Evolutionary conservation across 1,140 invertebrate species (phyloP), one percentile per base, ranked within the genome.

Genomic region (Cataglyphis hispanica): DNA sequence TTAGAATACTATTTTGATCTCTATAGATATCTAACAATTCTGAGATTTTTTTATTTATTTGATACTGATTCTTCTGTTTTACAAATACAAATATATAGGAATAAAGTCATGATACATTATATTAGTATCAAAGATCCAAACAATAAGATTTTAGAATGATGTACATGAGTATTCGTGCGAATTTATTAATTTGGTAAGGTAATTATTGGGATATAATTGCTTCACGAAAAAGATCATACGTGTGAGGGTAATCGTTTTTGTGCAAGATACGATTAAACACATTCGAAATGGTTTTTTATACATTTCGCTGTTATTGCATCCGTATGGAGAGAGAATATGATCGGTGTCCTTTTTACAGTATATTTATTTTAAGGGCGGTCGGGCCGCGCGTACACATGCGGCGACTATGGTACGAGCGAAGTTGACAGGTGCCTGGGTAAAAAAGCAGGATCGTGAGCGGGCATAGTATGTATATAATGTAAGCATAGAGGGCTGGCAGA

Each of bases 401-500:
- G 87, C 85, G 85, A 88, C 91, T 91, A 90, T 91, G 85, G 69
- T 91, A 92, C 91, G 91, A 90, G 92, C 92, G 90, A 92, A 91
- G 86, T 91, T 94, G 93, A 94, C 93, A 94, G 93, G 93, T 94
- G 93, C 93, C 93, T 78, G 70, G 87, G 85, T 86, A 92, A 94
- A 93, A 94, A 93, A 93, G 85, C 74, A 80, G 70, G 87, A 86
- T 77, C 84, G 89, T 87, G 81, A 81, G 72, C 85, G 72, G 34
- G 86, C 66, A 81, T 84, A 89, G 91, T 86, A 87, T 86, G 89
- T 91, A 92, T 91, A 90, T 93, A 93, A 93, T 92, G 91, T 93
- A 93, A 93, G 92, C 92, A 92, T 88, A 91, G 90, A 93, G 93
- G 93, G 93, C 93, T 94, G 93, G 92, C 93, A 93, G 90, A 91